A percentile compares a stretch with the other conserved stretches of the same genome.
Evolutionary conservation across 2,797 vertebrate genomes (phyloP).

Genomic region (Sarcophilus harrisii): DNA sequence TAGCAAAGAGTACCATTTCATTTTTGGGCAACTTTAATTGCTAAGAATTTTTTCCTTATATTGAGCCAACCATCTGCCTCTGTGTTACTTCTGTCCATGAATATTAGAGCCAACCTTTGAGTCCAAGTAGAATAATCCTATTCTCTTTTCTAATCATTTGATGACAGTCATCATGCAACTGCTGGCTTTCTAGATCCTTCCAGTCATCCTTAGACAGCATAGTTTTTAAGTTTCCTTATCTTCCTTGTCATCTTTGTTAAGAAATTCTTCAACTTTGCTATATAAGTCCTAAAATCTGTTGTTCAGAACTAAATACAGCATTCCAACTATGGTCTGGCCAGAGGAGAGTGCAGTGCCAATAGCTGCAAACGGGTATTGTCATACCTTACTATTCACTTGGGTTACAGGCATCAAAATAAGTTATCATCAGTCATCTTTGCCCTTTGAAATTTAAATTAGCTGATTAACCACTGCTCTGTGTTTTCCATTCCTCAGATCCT

Average conservation of each 20-base stretch:
- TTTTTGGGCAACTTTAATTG: not conserved
- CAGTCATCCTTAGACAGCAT: not conserved
- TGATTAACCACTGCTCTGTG: not conserved
- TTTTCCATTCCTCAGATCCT: not conserved
- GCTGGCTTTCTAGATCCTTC: not conserved
- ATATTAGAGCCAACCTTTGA: not conserved
- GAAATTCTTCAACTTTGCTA: not conserved
- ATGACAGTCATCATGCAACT: not conserved
- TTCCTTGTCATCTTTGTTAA: not conserved
- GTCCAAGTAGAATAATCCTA: not conserved
- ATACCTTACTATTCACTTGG: not conserved
- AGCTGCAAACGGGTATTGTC: not conserved
- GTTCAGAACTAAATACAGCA: not conserved
- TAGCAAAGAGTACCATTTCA: not conserved
- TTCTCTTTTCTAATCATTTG: not conserved
- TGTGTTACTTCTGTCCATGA: not conserved
- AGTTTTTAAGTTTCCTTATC: not conserved
- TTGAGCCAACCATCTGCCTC: not conserved
- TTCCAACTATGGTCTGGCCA: not conserved
- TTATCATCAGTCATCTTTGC: not conserved
- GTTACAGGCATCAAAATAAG: not conserved
- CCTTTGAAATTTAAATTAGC: constrained; percentile 8
- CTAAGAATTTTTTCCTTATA: not conserved
- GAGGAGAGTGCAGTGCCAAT: not conserved
- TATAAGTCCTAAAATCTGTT: not conserved